Percentiles rank a stretch among this genome's conserved stretches.
phyloP scores from a whole-genome alignment of 2,113 vertebrate species.

The Stigmatopora argus region DNA sequence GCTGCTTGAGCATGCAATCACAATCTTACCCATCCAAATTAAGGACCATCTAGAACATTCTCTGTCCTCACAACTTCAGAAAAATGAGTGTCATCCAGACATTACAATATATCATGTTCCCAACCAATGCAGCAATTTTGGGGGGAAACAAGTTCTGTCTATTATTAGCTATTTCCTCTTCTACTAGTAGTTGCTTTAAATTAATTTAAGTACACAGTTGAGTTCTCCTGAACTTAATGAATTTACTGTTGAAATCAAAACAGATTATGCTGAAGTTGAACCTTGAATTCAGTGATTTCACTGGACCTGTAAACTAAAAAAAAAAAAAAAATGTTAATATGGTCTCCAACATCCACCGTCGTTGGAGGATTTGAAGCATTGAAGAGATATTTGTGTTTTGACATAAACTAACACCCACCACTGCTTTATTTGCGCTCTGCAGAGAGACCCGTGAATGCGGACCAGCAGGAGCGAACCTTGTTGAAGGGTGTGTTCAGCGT shows the following conservation, averaged over 20 bases:
- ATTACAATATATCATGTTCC: not conserved
- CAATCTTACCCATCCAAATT: not conserved
- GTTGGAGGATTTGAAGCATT: too few relatives aligned
- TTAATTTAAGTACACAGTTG: too few relatives aligned
- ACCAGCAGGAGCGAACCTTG: constrained; percentile 81
- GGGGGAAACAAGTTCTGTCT: not conserved
- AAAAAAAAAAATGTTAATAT: too few relatives aligned
- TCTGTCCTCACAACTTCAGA: not conserved
- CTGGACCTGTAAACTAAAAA: not conserved
- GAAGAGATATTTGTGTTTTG: constrained; percentile 7
- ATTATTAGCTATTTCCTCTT: too few relatives aligned
- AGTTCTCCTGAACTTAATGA: too few relatives aligned
- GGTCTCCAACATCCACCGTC: too few relatives aligned
- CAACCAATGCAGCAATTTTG: not conserved
- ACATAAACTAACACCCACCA: constrained; percentile 9
- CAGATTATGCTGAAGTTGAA: too few relatives aligned
- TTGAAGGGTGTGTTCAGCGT: constrained; percentile 88
- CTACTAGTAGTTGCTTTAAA: too few relatives aligned
- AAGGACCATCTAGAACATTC: not conserved
- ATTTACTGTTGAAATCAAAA: too few relatives aligned
- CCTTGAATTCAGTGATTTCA: not conserved
- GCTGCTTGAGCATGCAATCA: not conserved
- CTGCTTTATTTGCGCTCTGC: constrained; percentile 7
- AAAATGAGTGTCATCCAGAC: not conserved
- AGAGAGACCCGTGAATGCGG: constrained; percentile 68